These are phyloP conservation scores for Neocrepidodera transversa DNA, from an alignment of 2,888 invertebrate species.

Conservation along the genomic window DNA sequence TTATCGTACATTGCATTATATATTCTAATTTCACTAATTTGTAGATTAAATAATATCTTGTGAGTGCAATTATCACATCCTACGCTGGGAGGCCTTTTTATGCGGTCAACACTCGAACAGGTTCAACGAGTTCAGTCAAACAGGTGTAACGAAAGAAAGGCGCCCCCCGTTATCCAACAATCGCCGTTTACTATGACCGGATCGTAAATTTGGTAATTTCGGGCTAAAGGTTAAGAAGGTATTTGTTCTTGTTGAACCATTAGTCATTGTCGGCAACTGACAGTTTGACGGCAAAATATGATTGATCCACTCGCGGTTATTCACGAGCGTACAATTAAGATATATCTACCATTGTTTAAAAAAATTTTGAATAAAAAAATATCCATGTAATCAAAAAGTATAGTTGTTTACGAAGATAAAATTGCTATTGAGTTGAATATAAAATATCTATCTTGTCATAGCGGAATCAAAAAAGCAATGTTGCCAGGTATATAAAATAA, in stretches of 20 bases:
- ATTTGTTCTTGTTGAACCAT: conserved; percentile 24
- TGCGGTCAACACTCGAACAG: conserved; percentile 51
- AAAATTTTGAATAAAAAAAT: too few species aligned
- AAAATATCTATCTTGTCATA: too few species aligned
- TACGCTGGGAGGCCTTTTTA: conserved; percentile 33
- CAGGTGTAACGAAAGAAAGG: conserved; percentile 49
- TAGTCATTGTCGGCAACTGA: conserved; percentile 23
- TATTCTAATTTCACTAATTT: too few species aligned
- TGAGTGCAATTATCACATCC: neutral
- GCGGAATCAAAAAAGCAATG: too few species aligned
- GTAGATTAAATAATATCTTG: neutral
- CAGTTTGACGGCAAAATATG: conserved; percentile 27
- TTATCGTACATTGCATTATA: too few species aligned
- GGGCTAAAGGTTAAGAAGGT: conserved; percentile 26
- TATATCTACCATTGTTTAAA: neutral
- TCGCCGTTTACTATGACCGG: conserved; percentile 11
- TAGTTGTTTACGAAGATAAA: too few species aligned
- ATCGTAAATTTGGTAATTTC: conserved; percentile 19
- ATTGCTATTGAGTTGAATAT: too few species aligned
- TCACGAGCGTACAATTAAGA: neutral
- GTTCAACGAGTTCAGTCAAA: conserved; percentile 51
- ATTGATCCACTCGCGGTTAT: conserved; percentile 17
- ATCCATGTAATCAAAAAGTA: too few species aligned
- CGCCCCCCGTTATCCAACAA: conserved; percentile 45
- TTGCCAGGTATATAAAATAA: too few species aligned